A percentile compares a stretch with the other conserved stretches of the same genome.
Evolutionary conservation across 2,888 invertebrate genomes (phyloP).

Genomic region (Yponomeuta malinellus): DNA sequence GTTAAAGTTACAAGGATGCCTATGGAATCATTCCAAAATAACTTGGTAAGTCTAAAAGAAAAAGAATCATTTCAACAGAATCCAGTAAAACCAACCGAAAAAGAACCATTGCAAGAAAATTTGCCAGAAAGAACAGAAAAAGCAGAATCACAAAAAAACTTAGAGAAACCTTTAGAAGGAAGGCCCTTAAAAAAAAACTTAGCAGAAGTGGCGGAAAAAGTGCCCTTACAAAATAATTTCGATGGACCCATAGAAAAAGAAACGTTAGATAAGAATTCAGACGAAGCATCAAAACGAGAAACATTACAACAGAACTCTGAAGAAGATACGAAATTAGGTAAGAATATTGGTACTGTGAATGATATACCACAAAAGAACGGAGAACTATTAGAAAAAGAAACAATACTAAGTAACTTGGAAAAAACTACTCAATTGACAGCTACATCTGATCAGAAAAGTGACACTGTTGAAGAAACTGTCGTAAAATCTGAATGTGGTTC

Average conservation of each 20-base stretch:
- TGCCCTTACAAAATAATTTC: neutral
- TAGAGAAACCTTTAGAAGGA: neutral
- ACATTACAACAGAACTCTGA: too few relatives aligned
- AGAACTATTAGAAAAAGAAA: neutral
- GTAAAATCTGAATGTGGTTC: constrained; percentile 1
- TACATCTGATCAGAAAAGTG: neutral
- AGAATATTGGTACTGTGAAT: too few relatives aligned
- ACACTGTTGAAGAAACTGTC: neutral
- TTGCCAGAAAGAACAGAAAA: too few relatives aligned
- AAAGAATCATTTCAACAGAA: too few relatives aligned
- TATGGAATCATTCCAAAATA: too few relatives aligned
- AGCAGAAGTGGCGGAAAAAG: too few relatives aligned
- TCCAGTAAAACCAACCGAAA: too few relatives aligned
- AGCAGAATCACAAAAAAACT: too few relatives aligned
- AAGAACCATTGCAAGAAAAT: too few relatives aligned
- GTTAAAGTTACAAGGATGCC: neutral
- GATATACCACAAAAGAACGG: neutral
- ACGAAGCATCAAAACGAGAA: neutral
- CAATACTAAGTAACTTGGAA: neutral
- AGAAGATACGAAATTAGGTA: too few relatives aligned
- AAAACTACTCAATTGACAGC: neutral
- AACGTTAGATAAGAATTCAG: neutral
- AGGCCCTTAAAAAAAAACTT: too few relatives aligned
- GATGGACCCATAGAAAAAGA: neutral
- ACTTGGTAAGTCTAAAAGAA: too few relatives aligned